Conservation (phyloP, 2,888 invertebrate species). For the Tyria jacobaeae region DNA sequence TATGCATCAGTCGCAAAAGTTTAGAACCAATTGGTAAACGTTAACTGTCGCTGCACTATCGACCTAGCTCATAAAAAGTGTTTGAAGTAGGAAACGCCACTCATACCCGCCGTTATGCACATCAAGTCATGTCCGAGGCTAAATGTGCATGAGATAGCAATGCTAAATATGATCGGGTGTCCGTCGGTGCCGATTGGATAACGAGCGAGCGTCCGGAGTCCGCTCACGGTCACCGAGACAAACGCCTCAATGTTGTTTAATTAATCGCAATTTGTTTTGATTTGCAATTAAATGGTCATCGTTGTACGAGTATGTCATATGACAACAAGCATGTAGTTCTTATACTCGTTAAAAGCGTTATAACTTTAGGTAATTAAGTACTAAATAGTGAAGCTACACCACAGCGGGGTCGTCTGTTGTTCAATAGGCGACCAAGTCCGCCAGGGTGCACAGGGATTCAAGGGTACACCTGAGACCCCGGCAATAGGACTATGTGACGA, state of each 20-base stretch:
- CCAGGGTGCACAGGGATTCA: too few relatives aligned
- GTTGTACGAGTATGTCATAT: not conserved
- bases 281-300: not conserved
- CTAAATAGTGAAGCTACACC: too few relatives aligned
- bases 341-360: not conserved
- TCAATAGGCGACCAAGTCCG: too few relatives aligned
- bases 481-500: too few relatives aligned
- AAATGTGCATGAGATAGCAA: slow-evolving; percentile 28
- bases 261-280: not conserved
- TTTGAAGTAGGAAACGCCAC: slow-evolving; percentile 36
- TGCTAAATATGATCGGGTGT: slow-evolving; percentile 19
- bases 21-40: not conserved
- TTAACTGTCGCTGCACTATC: not conserved
- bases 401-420: too few relatives aligned
- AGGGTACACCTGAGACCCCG: too few relatives aligned
- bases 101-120: slow-evolving; percentile 23
- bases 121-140: slow-evolving; percentile 25
- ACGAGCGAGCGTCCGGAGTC: slow-evolving; percentile 22
- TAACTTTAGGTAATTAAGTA: too few relatives aligned
- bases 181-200: slow-evolving; percentile 25
- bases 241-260: slow-evolving; percentile 14
- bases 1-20: not conserved
- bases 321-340: not conserved
- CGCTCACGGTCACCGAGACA: slow-evolving; percentile 18
- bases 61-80: not conserved